These are phyloP conservation scores for Emmelina monodactyla DNA, from an alignment of 2,888 invertebrate genomes.

Conservation along the genomic window DNA sequence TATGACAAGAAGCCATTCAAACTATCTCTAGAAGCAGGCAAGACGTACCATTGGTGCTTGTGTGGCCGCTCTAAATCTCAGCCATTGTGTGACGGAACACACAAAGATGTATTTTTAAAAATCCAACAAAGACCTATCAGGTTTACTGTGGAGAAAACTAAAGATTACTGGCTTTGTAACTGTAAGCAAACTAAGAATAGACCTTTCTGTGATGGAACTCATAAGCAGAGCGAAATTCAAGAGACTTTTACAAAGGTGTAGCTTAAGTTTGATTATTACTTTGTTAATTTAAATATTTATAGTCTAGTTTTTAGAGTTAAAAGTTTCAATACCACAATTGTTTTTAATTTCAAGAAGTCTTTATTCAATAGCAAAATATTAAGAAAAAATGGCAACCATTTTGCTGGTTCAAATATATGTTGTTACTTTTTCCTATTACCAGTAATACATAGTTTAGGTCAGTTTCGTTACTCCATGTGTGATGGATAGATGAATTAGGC, in stretches of 20 bases:
- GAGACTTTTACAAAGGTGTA: constrained; percentile 58
- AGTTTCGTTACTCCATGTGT: too few relatives aligned
- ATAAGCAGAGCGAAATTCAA: constrained; percentile 72
- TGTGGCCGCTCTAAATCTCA: constrained; percentile 93
- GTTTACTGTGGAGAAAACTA: constrained; percentile 85
- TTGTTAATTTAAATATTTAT: too few relatives aligned
- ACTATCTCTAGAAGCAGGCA: constrained; percentile 74
- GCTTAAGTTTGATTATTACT: too few relatives aligned
- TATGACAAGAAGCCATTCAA: constrained; percentile 92
- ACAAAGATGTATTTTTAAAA: constrained; percentile 78
- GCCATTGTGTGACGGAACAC: constrained; percentile 95
- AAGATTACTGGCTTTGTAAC: constrained; percentile 96
- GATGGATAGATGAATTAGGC: too few relatives aligned
- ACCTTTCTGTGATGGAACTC: constrained; percentile 97
- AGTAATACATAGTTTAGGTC: too few relatives aligned
- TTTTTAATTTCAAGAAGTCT: too few relatives aligned
- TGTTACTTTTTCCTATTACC: too few relatives aligned
- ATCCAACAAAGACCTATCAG: constrained; percentile 79
- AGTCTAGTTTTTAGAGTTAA: too few relatives aligned
- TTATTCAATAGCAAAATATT: too few relatives aligned
- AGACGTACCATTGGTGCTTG: constrained; percentile 89
- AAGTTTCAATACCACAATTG: too few relatives aligned
- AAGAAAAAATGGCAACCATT: too few relatives aligned
- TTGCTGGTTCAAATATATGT: too few relatives aligned
- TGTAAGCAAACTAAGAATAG: constrained; percentile 94